These are phyloP conservation scores for Mylabris phalerata DNA, from an alignment of 1,140 invertebrate species.

Conservation along the genomic window DNA sequence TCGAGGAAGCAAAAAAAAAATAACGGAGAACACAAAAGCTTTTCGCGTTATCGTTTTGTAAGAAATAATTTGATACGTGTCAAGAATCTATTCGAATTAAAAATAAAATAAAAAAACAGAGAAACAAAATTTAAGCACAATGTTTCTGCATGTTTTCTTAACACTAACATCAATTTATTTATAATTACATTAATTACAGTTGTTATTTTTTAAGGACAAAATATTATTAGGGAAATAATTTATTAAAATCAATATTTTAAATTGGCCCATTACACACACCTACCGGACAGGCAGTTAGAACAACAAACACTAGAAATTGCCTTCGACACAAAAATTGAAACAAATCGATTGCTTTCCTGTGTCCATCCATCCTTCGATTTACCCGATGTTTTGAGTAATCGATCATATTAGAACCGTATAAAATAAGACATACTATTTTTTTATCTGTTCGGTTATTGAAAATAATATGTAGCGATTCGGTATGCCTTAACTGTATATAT, in stretches of 20 bases:
- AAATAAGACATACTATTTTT: no score
- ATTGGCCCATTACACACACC: background rate
- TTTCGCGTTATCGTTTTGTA: conserved; percentile 9
- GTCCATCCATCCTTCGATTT: no score
- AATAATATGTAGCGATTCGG: no score
- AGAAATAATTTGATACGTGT: conserved; percentile 10
- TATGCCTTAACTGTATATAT: no score
- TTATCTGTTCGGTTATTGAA: no score
- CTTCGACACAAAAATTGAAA: no score
- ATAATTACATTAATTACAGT: conserved; percentile 1
- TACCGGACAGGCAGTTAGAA: no score
- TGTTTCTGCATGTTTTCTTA: conserved; percentile 2
- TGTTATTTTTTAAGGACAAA: conserved; percentile 7
- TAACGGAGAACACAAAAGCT: conserved; percentile 9
- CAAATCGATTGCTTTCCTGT: no score
- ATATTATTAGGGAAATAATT: conserved; percentile 6
- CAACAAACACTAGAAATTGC: no score
- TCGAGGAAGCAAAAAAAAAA: no score
- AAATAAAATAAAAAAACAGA: background rate
- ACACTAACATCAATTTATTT: background rate
- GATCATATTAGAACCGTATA: no score
- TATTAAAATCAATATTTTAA: conserved; percentile 1
- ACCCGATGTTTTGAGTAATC: no score
- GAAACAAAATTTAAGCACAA: background rate
- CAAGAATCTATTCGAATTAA: conserved; percentile 4